Evolutionary conservation across 2,113 vertebrate species (phyloP).

Genomic region (Pelodiscus sinensis): DNA sequence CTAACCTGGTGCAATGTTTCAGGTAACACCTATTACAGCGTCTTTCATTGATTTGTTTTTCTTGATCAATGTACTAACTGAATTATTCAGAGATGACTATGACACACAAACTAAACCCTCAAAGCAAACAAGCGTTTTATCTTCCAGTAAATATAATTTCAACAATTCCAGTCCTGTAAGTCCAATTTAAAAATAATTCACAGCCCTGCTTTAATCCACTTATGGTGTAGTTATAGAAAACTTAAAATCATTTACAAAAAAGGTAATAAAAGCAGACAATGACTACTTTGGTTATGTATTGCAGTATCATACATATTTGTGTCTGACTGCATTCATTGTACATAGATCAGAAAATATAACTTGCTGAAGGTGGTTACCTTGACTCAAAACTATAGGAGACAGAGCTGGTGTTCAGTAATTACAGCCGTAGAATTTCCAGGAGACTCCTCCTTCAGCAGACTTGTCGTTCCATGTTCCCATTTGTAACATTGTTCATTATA

Average conservation of each 20-base stretch:
- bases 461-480: conserved; percentile 74
- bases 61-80: neutral
- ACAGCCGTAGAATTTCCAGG: conserved; percentile 76
- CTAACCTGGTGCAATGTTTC: neutral
- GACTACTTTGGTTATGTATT: conserved; percentile 64
- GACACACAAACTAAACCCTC: neutral
- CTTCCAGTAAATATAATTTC: conserved; percentile 36
- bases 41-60: neutral
- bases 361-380: conserved; percentile 74
- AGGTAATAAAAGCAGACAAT: conserved; percentile 72
- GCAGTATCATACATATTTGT: conserved; percentile 74
- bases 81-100: conserved; percentile 21
- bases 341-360: conserved; percentile 74
- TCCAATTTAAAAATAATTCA: conserved; percentile 65
- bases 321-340: conserved; percentile 74
- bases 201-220: conserved; percentile 61
- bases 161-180: conserved; percentile 29
- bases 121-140: conserved; percentile 7
- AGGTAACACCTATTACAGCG: neutral
- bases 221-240: conserved; percentile 53
- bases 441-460: conserved; percentile 75
- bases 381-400: conserved; percentile 77
- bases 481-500: conserved; percentile 84
- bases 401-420: conserved; percentile 76
- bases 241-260: conserved; percentile 66